These are phyloP conservation scores for Cryptotermes secundus DNA, from an alignment of 1,140 invertebrate genomes.

Conservation along the genomic window DNA sequence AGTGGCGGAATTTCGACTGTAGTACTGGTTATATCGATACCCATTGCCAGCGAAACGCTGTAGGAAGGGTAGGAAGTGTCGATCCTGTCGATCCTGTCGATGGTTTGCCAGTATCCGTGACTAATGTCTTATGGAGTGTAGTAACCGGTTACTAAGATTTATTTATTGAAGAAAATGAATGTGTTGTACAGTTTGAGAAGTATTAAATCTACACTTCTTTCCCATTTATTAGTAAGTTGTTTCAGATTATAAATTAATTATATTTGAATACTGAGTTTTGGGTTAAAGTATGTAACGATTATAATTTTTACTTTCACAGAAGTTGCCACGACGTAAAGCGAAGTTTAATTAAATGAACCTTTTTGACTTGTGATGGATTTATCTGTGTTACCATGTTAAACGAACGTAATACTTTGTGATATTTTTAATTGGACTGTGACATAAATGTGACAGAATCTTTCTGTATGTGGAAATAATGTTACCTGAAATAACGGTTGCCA, in stretches of 20 bases:
- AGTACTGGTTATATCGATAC: not conserved
- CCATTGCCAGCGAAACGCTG: not conserved
- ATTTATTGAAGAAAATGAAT: conserved; percentile 11
- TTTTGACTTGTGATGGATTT: not conserved
- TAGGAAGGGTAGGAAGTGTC: not conserved
- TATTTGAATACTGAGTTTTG: not conserved
- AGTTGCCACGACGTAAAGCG: not conserved
- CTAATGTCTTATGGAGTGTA: not conserved
- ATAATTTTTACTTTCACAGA: not conserved
- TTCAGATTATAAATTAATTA: not conserved
- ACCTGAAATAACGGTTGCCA: not conserved
- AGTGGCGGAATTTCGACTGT: not conserved
- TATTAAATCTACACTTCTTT: not conserved
- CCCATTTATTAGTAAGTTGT: conserved; percentile 18
- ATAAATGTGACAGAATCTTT: not conserved
- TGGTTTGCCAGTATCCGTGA: not conserved
- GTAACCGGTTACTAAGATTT: conserved; percentile 1
- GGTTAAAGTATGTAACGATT: too few relatives aligned
- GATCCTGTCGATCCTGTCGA: too few relatives aligned
- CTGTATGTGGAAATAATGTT: too few relatives aligned
- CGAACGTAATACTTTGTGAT: not conserved
- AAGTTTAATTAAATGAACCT: not conserved
- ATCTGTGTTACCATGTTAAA: not conserved
- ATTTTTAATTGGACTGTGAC: not conserved
- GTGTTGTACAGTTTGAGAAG: not conserved